Evolutionary conservation across 2,797 vertebrate genomes (phyloP), one percentile per base, ranked within the genome.

Genomic region (Melopsittacus undulatus): DNA sequence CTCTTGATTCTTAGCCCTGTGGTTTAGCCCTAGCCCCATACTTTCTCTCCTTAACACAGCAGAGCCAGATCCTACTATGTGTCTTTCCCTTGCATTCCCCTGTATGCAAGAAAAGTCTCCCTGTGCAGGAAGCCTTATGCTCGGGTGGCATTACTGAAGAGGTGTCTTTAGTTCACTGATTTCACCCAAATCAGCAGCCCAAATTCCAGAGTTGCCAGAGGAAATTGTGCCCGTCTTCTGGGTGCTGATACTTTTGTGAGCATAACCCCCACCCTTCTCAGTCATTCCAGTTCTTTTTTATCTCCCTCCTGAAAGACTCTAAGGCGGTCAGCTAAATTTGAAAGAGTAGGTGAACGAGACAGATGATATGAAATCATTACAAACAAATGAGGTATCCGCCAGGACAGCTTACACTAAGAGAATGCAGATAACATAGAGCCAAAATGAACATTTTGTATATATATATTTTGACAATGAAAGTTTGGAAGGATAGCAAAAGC

Each of bases 401-500:
- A 43, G 59, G 93, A 52, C 40, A 76, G 26, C 38, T 77, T 62
- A 62, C 7, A 3, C 70, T 77, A 73, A 56, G n/a, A 40, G 43
- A 89, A 66, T 77, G 19, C 46, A 84, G 76, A 43, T 70, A 75
- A 54, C 27, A 38, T 6, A 10, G 16, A 88, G 40, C 42, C 77
- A 91, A 91, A 83, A 51, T 9, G 34, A 82, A 40, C 68, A 54
- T 83, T 91, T 57, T 67, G 7, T 38, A 12, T 48, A 63, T 70
- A 88, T 88, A 24, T 82, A 67, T 76, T 91, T 91, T 69, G 69
- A 84, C 66, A 86, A 63, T 79, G 46, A 52, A 91, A 69, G 56
- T 85, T 92, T 32, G 46, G 52, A 89, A 85, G 45, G 23, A 13
- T 38, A 87, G 59, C 26, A 86, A 94, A 92, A 30, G 49, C 49